Percentiles rank a stretch among this genome's conserved stretches.
These are phyloP conservation scores for Seira sanloemensis DNA, from an alignment of 2,888 invertebrate genomes.

Conservation along the genomic window DNA sequence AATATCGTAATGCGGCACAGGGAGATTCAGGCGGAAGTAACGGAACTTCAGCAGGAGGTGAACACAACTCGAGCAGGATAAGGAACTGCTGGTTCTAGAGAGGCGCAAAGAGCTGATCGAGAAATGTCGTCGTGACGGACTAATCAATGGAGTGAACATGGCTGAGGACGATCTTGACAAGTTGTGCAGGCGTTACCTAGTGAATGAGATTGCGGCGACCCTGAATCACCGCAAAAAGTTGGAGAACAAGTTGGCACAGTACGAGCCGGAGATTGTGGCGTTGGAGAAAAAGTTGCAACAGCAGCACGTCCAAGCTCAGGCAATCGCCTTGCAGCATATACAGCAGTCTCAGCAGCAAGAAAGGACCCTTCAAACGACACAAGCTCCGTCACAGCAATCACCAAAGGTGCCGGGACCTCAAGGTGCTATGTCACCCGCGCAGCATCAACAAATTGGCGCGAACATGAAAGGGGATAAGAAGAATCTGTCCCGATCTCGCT, in stretches of 20 bases:
- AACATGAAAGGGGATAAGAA: constrained; percentile 71
- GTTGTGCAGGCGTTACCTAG: constrained; percentile 65
- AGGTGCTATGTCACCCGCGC: constrained; percentile 74
- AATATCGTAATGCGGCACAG: constrained; percentile 94
- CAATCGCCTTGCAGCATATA: constrained; percentile 63
- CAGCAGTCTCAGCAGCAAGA: constrained; percentile 45
- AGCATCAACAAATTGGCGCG: constrained; percentile 69
- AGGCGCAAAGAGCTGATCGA: constrained; percentile 85
- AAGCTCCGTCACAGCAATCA: constrained; percentile 24
- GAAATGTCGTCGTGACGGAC: constrained; percentile 79
- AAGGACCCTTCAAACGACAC: neutral
- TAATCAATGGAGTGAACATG: constrained; percentile 65
- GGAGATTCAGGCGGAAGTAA: constrained; percentile 92
- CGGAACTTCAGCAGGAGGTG: constrained; percentile 87
- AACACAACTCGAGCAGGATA: constrained; percentile 85
- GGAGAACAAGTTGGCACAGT: constrained; percentile 84
- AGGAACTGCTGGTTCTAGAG: constrained; percentile 83
- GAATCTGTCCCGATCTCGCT: constrained; percentile 80
- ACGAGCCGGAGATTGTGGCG: constrained; percentile 86
- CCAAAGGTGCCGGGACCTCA: constrained; percentile 55
- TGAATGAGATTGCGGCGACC: constrained; percentile 89
- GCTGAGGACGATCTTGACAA: constrained; percentile 75
- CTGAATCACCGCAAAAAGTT: constrained; percentile 89
- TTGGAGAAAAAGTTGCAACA: constrained; percentile 81
- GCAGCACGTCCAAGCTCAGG: constrained; percentile 76